phyloP scores from a whole-genome alignment of 1,140 invertebrate genomes.

The Zaprionus lachaisei region DNA sequence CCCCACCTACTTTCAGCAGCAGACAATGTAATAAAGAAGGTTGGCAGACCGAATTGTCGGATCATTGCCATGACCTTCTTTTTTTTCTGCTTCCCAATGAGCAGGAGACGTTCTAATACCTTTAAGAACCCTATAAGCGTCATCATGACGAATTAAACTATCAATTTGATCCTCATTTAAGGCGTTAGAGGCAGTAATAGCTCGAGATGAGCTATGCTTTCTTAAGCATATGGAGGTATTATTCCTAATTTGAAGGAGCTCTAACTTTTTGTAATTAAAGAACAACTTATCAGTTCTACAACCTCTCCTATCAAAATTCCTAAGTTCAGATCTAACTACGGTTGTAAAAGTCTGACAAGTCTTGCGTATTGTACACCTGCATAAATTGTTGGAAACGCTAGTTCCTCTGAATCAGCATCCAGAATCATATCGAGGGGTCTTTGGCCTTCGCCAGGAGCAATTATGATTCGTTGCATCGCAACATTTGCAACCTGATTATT shows the following conservation, averaged over 20 bases:
- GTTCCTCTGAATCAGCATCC: background rate
- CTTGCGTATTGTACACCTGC: background rate
- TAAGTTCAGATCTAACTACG: conserved; percentile 25
- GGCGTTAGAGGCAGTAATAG: conserved; percentile 13
- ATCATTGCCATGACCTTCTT: conserved; percentile 21
- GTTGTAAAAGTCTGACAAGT: conserved; percentile 9
- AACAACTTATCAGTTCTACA: conserved; percentile 20
- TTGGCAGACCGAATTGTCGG: conserved; percentile 14
- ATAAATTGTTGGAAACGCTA: conserved; percentile 17
- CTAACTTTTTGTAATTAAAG: background rate
- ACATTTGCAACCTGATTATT: conserved; percentile 10
- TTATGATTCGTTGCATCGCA: conserved; percentile 13
- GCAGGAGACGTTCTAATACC: conserved; percentile 18
- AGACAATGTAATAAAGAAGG: conserved; percentile 6
- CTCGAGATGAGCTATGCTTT: conserved; percentile 7
- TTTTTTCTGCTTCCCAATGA: conserved; percentile 31
- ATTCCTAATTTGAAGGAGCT: background rate
- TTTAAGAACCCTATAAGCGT: background rate
- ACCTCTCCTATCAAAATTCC: conserved; percentile 24
- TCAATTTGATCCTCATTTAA: conserved; percentile 11
- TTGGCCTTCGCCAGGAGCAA: conserved; percentile 27
- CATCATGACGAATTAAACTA: background rate
- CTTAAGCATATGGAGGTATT: conserved; percentile 1
- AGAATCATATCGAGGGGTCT: background rate
- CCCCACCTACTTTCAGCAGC: background rate